Evolutionary conservation across 2,113 vertebrate species (phyloP), one percentile per base, ranked within the genome.

Genomic region (Ploceus nigricollis): DNA sequence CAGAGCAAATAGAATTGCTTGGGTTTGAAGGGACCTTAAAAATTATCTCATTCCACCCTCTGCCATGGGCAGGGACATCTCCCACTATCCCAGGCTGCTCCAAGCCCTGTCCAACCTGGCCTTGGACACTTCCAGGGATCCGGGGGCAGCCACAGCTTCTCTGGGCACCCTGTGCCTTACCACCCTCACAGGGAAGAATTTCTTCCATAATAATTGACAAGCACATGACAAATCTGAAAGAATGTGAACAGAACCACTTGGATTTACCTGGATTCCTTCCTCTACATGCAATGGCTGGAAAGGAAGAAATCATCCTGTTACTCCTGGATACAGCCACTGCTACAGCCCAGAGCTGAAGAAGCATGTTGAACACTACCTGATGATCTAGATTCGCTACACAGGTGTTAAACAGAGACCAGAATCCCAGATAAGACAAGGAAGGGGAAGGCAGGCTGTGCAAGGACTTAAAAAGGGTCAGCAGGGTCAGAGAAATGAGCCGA

Each of bases 401-500:
- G 73, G 87, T 82, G 80, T 79, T 89, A 64, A 84, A 77, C 1
- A 15, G 50, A 89, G 87, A 68, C 31, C 69, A 92, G 81, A 76
- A 87, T 56, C 51, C 57, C 73, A 82, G 91, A 82, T 82, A 93
- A 88, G 71, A 33, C 37, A 33, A 0, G 7, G 51, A 51, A 89
- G 18, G 50, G 71, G 83, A 94, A 88, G 54, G 33, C 60, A 79
- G 23, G 9, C 40, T 71, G 56, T 68, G 86, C 84, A 92, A 63
- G 11, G 17, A 93, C 87, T 96, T 92, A 0, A 68, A 91, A 91
- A 79, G 89, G 91, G 87, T 89, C 65, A 37, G 20, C 25, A 8
- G 51, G 95, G 93, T 89, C 89, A 95, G 73, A 60, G 93, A 94
- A 89, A 84, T 42, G 91, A 96, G 95, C 40, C 11, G 13, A 80